Conservation (phyloP, 2,113 vertebrate genomes). For the Tetrao urogallus region DNA sequence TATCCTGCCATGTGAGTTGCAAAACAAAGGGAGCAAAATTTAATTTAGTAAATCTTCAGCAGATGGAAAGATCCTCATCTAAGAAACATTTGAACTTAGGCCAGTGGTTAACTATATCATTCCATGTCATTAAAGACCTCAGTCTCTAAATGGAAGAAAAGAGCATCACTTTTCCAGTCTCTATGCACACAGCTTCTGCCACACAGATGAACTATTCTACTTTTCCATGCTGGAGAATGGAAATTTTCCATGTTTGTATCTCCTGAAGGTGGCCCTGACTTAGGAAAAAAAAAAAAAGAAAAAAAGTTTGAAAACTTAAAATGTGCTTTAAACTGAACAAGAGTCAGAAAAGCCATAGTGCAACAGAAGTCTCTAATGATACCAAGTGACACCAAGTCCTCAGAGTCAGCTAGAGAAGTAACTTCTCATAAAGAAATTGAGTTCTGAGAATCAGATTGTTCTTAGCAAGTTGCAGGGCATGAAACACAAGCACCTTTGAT, state of each 20-base stretch:
- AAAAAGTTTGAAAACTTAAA: background rate
- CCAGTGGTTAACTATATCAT: background rate
- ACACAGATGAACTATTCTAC: background rate
- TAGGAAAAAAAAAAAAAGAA: background rate
- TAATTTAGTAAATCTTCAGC: background rate
- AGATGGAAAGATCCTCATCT: background rate
- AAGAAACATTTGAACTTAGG: background rate
- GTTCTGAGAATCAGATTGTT: background rate
- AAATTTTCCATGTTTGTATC: background rate
- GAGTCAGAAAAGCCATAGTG: background rate
- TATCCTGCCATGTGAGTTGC: background rate
- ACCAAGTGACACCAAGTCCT: background rate
- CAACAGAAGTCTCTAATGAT: background rate
- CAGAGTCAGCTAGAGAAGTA: background rate
- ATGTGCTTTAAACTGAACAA: background rate
- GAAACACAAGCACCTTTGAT: background rate
- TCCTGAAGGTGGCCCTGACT: background rate
- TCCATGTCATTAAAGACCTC: background rate
- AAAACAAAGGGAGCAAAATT: background rate
- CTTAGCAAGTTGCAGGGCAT: background rate
- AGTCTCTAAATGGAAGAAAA: background rate
- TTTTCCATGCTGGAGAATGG: fast-evolving
- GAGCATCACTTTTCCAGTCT: background rate
- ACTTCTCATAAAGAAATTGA: background rate
- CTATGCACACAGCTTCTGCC: background rate